Conservation (phyloP, 1,140 invertebrate species). For the Drosophila cardini region DNA sequence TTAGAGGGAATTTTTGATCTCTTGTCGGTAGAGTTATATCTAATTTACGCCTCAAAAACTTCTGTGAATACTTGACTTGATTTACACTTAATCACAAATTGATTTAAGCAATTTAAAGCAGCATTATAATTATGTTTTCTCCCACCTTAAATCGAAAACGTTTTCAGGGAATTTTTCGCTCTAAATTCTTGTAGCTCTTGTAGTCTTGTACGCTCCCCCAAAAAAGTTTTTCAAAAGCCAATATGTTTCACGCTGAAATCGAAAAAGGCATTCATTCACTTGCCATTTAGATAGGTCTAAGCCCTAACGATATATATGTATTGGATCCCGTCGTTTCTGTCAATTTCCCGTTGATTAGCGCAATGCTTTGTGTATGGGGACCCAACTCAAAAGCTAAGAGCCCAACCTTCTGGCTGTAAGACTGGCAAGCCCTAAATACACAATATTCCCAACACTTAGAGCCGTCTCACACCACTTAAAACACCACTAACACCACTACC, state of each 20-base stretch:
- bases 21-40: too few species aligned
- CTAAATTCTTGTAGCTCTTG: not conserved
- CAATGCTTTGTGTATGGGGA: constrained; percentile 27
- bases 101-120: not conserved
- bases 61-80: too few species aligned
- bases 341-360: constrained; percentile 70
- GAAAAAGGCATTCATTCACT: constrained; percentile 16
- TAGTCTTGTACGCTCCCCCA: not conserved
- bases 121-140: constrained; percentile 1
- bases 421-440: constrained; percentile 50
- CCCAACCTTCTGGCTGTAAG: not conserved
- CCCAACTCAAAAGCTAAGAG: constrained; percentile 34
- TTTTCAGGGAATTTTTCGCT: not conserved
- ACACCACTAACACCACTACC: constrained; percentile 25
- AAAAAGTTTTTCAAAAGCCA: not conserved
- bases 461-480: constrained; percentile 10
- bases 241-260: not conserved
- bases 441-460: constrained; percentile 40
- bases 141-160: not conserved
- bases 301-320: constrained; percentile 10
- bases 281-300: constrained; percentile 30
- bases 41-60: too few species aligned
- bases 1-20: too few species aligned
- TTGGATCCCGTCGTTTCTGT: constrained; percentile 22
- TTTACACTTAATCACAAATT: not conserved